Conservation (phyloP, 92 coral and sea anemone species). For the Pocillopora meandrina region DNA sequence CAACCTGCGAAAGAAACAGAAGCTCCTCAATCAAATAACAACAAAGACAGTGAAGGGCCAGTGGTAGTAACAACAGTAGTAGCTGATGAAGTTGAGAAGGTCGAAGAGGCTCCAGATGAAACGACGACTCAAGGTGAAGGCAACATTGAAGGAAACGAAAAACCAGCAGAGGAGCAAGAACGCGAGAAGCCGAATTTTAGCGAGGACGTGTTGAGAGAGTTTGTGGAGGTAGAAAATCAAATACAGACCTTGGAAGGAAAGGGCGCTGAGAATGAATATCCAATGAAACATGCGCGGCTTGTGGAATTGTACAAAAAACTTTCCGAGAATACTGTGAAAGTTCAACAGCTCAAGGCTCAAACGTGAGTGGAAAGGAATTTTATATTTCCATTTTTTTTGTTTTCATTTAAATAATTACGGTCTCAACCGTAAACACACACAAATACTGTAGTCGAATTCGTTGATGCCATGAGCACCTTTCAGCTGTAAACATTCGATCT, state of each 20-base stretch:
- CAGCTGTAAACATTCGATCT: too few species aligned
- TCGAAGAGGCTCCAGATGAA: slow-evolving; percentile 32
- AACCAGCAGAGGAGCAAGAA: slow-evolving; percentile 38
- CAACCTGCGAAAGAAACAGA: slow-evolving; percentile 2
- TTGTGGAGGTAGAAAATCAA: slow-evolving; percentile 78
- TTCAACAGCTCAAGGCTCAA: slow-evolving; percentile 75
- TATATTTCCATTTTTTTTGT: not conserved
- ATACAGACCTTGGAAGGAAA: slow-evolving; percentile 66
- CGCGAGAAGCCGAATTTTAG: slow-evolving; percentile 79
- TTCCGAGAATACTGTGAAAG: slow-evolving; percentile 48
- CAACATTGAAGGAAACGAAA: slow-evolving; percentile 14
- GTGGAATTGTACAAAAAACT: slow-evolving; percentile 69
- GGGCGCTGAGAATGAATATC: slow-evolving; percentile 59
- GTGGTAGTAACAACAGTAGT: not conserved
- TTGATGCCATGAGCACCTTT: too few species aligned
- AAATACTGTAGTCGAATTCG: too few species aligned
- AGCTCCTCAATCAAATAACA: slow-evolving; percentile 7
- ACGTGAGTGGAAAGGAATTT: slow-evolving; percentile 69
- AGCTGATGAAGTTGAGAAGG: slow-evolving; percentile 6
- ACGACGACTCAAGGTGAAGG: slow-evolving; percentile 38
- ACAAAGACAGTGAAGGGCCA: not conserved
- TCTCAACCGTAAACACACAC: not conserved
- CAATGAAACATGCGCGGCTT: slow-evolving; percentile 61
- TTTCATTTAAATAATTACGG: not conserved
- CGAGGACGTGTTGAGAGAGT: slow-evolving; percentile 77